Base-by-base conservation (phyloP, 2,113 vertebrate species). In the Larimichthys crocea region DNA sequence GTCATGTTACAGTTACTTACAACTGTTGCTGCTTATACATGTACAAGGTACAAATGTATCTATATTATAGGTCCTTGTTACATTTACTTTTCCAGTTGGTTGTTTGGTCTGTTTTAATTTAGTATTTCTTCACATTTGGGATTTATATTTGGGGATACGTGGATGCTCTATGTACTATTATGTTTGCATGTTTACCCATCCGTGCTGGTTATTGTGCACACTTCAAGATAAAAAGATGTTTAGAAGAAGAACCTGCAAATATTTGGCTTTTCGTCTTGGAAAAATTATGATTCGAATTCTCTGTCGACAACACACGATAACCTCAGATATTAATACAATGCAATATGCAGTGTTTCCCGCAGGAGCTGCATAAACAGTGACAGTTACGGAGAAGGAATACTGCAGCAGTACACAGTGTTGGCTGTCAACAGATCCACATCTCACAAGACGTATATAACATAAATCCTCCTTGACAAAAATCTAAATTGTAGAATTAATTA, bases 401-500 rank as follows among this genome's bases (percentile, higher is more conserved):
- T 63, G 49, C 70, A 61, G 50, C 40, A 57, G 60, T 4, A 22
- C 26, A 48, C 17, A 56, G 15, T 26, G 7, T 35, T 24, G 35
- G 12, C 29, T 64, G 31, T 44, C 65, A 46, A 59, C 56, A 68
- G 57, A 80, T 74, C 44, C 64, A 74, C 62, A 49, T 55, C 50
- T 81, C 20, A 63, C 55, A 29, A 56, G 35, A 64, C 35, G 42
- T 50, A 74, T 35, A 15, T 55, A 81, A 46, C 74, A 68, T 44
- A 80, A 83, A 80, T 86, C 76, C 62, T 75, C 24, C 64, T 24
- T 61, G 55, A 82, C 24, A 76, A 76, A 71, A 60, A 44, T 74
- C 68, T 17, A 29, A 85, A 57, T 56, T 66, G 79, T 40, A 49
- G 57, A 48, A 81, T 79, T 79, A 76, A 79, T 88, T 82, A 74